Evolutionary conservation across 2,888 invertebrate genomes (phyloP).

Genomic region (Dyspetes luteomarginatus): DNA sequence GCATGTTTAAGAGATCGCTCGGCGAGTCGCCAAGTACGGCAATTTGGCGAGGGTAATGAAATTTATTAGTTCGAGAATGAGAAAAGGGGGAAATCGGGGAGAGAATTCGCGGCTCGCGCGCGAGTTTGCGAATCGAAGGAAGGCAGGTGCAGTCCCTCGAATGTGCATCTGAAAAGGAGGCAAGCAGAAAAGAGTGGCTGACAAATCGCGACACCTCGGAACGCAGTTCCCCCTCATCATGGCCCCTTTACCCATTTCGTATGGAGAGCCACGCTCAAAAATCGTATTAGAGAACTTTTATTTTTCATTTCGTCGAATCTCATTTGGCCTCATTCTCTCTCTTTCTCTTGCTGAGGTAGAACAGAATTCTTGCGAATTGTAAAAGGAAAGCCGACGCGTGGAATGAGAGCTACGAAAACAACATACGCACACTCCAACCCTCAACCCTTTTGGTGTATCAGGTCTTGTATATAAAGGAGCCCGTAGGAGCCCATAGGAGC

Average conservation of each 20-base stretch:
- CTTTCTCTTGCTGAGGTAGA: neutral
- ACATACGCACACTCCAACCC: constrained; percentile 1
- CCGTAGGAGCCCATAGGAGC: too few relatives aligned
- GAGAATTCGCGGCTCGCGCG: constrained; percentile 46
- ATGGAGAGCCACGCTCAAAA: constrained; percentile 18
- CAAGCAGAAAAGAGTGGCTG: constrained; percentile 61
- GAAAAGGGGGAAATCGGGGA: constrained; percentile 17
- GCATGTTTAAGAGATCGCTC: constrained; percentile 48
- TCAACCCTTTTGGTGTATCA: too few relatives aligned
- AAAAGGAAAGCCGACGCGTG: constrained; percentile 55
- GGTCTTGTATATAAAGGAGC: too few relatives aligned
- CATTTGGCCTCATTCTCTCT: constrained; percentile 34
- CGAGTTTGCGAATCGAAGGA: neutral
- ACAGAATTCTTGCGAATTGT: constrained; percentile 22
- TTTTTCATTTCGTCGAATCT: constrained; percentile 41
- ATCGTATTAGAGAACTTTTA: constrained; percentile 58
- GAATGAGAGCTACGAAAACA: constrained; percentile 17
- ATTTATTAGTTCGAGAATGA: constrained; percentile 69
- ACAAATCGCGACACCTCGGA: constrained; percentile 75
- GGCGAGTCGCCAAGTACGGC: constrained; percentile 63
- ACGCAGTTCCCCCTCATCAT: constrained; percentile 44
- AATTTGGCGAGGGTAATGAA: constrained; percentile 68
- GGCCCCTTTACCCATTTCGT: constrained; percentile 1
- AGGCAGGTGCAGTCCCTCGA: constrained; percentile 57
- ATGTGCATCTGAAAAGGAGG: constrained; percentile 43